Evolutionary conservation across 2,113 vertebrate genomes (phyloP), one percentile per base, ranked within the genome.

Genomic region (Mola mola): DNA sequence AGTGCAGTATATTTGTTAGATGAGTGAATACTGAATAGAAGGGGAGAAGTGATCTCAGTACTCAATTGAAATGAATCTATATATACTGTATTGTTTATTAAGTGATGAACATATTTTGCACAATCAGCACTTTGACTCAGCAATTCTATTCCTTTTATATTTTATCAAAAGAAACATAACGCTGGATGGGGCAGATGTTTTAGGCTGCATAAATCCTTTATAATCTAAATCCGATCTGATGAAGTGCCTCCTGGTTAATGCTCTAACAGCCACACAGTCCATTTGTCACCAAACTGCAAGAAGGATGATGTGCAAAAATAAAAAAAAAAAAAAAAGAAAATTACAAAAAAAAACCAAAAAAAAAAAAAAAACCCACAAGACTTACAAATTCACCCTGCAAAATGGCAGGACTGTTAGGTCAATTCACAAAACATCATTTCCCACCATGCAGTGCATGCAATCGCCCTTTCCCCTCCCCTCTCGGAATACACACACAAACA

Each of bases 351-450:
- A 5, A 4, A 49, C 2, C 17, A 52, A 22, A 51, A 37, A 16
- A 8, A 2, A 3, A 7, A 34, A 16, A 24, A 7, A 66, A 28
- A 51, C 15, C 15, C 13, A 41, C 24, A 34, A 43, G 26, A 55
- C 11, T 12, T 25, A 44, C 16, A 13, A 9, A 49, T 29, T 46
- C 46, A 50, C 16, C 51, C 49, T 62, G 69, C 78, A 90, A 92
- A 91, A 92, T 90, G 91, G 90, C 78, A 87, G 81, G 59, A 48
- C 20, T 72, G 46, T 75, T 69, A 41, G 59, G 50, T 0, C 48
- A 72, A 46, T 51, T 21, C 41, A 12, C 13, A 59, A 24, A 86
- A 89, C 85, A 81, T 49, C 68, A 81, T 64, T 77, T 89, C 89
- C 91, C 91, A 84, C 28, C 66, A 88, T 87, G 87, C 90, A 85